A percentile compares a stretch with the other conserved stretches of the same genome.
phyloP scores from a whole-genome alignment of 2,113 vertebrate genomes.

The Hystrix cristata region DNA sequence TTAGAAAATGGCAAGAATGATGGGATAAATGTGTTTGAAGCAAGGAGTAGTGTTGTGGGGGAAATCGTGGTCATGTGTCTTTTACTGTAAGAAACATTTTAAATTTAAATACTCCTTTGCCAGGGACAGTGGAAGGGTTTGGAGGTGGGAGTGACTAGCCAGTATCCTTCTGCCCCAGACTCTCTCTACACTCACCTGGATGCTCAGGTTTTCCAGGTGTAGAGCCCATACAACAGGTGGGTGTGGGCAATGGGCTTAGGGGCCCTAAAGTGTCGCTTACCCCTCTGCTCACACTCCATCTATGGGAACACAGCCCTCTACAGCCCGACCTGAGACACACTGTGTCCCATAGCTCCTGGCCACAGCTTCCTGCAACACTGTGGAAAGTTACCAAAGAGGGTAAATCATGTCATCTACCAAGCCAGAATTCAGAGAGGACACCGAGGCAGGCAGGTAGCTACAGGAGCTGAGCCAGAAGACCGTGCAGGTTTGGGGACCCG shows the following conservation, averaged over 20 bases:
- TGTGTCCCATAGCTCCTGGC: background rate
- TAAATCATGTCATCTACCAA: background rate
- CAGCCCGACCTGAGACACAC: background rate
- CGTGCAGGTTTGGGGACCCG: fast-evolving
- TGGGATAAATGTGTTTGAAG: background rate
- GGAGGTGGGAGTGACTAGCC: background rate
- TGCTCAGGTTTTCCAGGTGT: no score
- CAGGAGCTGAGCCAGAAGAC: background rate
- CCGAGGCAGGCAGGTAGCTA: background rate
- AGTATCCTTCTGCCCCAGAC: background rate
- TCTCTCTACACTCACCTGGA: background rate
- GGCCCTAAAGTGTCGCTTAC: no score
- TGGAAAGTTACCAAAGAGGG: fast-evolving
- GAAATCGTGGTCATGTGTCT: background rate
- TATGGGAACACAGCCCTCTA: background rate
- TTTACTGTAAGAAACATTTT: no score
- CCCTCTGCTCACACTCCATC: background rate
- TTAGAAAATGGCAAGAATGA: background rate
- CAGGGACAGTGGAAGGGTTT: no score
- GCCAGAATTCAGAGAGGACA: background rate
- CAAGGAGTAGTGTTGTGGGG: background rate
- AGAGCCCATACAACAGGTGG: background rate
- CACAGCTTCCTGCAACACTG: background rate
- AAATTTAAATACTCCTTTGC: no score
- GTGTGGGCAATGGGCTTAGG: background rate